Evolutionary conservation across 2,113 vertebrate genomes (phyloP), one percentile per base, ranked within the genome.

Genomic region (Ceyx margarethae): DNA sequence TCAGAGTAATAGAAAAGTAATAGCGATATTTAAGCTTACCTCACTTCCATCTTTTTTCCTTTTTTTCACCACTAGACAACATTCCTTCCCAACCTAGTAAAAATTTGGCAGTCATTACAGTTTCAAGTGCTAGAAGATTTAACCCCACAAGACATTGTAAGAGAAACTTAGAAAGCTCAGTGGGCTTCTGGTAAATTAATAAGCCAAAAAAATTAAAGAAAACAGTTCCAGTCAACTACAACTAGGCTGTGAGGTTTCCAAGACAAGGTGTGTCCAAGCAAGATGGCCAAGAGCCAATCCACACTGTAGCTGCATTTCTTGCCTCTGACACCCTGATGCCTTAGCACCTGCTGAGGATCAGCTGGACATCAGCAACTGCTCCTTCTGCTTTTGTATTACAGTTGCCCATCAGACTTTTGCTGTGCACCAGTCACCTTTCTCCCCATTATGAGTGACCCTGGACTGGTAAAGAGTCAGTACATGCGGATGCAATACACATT

Each of bases 381-480:
- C 50, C 56, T 69, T 25, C 64, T n/a, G n/a, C 57, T 37, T 62
- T 31, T 33, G 33, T 16, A 20, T 28, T 48, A 8, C 26, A 31
- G 12, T 23, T 51, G 14, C 19, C 43, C 35, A 40, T 56, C 60
- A 33, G 17, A 16, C 42, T 48, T 81, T 35, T 28, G 22, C 42
- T 61, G 25, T 10, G 35, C 23, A 33, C 22, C 26, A 45, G 22
- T 16, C 53, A 51, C 45, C 46, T 56, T 40, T 61, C 40, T 51
- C 53, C 28, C 18, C 1, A 0, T 16, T 31, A 42, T 0, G 1
- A 64, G 37, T 19, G 29, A 33, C 57, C 28, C 8, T 0, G 0
- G 43, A 8, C 29, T 12, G 8, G 11, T 25, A 22, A 62, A 53
- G 60, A 64, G 18, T 15, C 57, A 25, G 68, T 28, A 67, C 7